These are phyloP conservation scores for Papilio xuthus DNA, from an alignment of 1,140 invertebrate species.

Conservation along the genomic window DNA sequence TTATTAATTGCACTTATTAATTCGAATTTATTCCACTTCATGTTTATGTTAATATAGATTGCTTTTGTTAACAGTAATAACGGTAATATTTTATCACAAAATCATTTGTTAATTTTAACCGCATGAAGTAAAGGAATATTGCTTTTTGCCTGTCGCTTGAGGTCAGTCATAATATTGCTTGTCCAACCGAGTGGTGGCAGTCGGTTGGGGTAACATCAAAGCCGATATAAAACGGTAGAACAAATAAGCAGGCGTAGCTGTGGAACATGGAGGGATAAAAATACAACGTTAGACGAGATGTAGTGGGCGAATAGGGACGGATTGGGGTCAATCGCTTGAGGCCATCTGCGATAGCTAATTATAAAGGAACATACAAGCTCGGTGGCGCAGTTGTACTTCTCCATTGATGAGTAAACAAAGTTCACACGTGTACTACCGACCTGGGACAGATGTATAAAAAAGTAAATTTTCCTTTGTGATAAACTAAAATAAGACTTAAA, in stretches of 20 bases:
- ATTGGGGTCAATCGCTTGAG: slow-evolving; percentile 79
- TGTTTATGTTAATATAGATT: background rate
- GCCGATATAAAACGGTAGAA: slow-evolving; percentile 42
- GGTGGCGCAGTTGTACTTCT: slow-evolving; percentile 65
- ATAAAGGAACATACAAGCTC: slow-evolving; percentile 68
- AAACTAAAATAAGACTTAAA: background rate
- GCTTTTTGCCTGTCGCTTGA: background rate
- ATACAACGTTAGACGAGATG: slow-evolving; percentile 62
- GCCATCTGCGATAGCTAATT: slow-evolving; percentile 78
- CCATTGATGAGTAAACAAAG: slow-evolving; percentile 57
- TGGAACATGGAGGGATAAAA: slow-evolving; percentile 69
- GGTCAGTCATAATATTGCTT: slow-evolving; percentile 10
- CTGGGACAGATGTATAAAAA: background rate
- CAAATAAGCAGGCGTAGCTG: slow-evolving; percentile 46
- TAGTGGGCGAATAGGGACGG: slow-evolving; percentile 70
- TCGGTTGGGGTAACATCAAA: slow-evolving; percentile 51
- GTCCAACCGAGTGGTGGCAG: background rate
- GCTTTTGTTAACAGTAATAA: background rate
- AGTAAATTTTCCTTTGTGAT: background rate
- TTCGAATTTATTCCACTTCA: background rate
- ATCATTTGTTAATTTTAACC: background rate
- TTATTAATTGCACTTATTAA: slow-evolving; percentile 7
- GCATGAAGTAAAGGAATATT: background rate
- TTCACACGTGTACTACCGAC: slow-evolving; percentile 22
- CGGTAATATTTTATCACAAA: background rate